phyloP scores from a whole-genome alignment of 2,797 vertebrate genomes.

The Ispidina lecontei region DNA sequence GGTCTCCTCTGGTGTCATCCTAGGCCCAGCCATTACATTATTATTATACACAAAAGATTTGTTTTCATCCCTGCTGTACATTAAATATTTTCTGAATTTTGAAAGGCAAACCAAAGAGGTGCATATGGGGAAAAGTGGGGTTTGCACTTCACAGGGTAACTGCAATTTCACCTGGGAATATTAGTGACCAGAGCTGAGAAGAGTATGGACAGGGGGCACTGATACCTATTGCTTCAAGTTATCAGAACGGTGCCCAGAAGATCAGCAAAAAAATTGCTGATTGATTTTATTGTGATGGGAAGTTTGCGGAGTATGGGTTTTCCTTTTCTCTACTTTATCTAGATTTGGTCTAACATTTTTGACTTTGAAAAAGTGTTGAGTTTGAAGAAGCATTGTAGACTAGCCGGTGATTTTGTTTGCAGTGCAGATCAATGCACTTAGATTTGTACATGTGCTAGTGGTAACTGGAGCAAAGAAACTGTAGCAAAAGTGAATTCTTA shows the following conservation, averaged over 20 bases:
- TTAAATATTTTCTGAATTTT: background rate
- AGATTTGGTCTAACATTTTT: background rate
- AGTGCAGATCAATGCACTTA: background rate
- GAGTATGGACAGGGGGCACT: background rate
- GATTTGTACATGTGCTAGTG: background rate
- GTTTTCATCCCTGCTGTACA: background rate
- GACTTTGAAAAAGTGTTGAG: background rate
- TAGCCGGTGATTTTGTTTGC: background rate
- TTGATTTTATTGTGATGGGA: background rate
- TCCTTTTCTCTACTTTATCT: background rate
- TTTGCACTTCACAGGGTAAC: background rate
- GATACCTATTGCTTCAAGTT: background rate
- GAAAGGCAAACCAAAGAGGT: background rate
- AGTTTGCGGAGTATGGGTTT: background rate
- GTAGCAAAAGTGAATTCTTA: background rate
- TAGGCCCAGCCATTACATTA: background rate
- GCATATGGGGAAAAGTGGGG: accelerated
- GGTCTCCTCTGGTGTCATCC: background rate
- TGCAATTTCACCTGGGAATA: background rate
- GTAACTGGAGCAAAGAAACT: background rate
- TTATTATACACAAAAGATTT: background rate
- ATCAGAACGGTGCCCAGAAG: background rate
- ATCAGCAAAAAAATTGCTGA: background rate
- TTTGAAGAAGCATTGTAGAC: background rate
- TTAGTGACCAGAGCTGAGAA: background rate